Evolutionary conservation across 2,888 invertebrate genomes (phyloP).

Genomic region (Pasiphila rectangulata): DNA sequence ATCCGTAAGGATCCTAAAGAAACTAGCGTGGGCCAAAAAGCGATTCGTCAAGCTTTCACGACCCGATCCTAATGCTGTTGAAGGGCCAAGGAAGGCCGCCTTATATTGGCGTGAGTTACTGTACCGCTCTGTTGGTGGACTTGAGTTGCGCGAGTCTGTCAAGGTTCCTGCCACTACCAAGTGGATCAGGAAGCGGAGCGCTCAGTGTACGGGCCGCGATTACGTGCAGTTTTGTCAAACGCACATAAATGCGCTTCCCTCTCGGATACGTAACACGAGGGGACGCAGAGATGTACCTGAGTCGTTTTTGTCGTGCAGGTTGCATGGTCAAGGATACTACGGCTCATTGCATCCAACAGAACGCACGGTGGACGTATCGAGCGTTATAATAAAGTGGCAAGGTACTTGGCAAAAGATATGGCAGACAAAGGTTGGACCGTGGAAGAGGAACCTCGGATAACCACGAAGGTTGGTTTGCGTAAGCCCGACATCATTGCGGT

Average conservation of each 20-base stretch:
- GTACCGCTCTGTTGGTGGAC: conserved; percentile 17
- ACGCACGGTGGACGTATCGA: conserved; percentile 49
- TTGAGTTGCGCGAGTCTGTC: conserved; percentile 17
- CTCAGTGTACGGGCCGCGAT: conserved; percentile 12
- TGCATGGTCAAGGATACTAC: conserved; percentile 38
- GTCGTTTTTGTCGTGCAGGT: conserved; percentile 36
- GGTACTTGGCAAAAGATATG: conserved; percentile 33
- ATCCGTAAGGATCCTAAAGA: conserved; percentile 25
- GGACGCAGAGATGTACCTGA: conserved; percentile 12
- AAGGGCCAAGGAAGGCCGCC: neutral
- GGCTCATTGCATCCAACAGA: conserved; percentile 39
- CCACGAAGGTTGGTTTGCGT: no score
- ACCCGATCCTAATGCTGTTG: neutral
- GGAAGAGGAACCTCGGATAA: no score
- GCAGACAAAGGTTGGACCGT: neutral
- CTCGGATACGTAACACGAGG: conserved; percentile 15
- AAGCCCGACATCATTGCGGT: no score
- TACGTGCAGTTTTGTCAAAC: conserved; percentile 25
- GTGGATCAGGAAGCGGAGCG: conserved; percentile 7
- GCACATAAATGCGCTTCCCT: conserved; percentile 19
- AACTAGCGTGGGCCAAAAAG: neutral
- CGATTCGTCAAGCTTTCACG: neutral
- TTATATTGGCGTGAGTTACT: conserved; percentile 14
- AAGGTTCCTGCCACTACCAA: conserved; percentile 3
- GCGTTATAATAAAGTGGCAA: conserved; percentile 29